Base-by-base conservation (phyloP, 2,888 invertebrate genomes). In the Allygus modestus region DNA sequence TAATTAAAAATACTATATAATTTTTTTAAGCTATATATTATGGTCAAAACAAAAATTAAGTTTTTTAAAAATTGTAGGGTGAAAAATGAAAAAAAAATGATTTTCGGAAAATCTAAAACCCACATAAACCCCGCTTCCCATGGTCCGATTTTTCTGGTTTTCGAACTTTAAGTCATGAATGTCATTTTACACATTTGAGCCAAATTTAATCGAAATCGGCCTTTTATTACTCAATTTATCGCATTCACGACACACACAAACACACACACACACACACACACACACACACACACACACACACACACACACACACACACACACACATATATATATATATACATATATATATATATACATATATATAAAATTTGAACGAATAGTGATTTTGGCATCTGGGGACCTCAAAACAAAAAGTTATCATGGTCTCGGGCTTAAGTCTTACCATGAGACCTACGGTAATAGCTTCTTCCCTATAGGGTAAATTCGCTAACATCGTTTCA, bases 381-480 rank as follows among this genome's bases (percentile, higher is more conserved):
- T 58, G 58, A 20, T 58, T 58, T 58, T 58, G 58, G 58, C 23
- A 4, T 58, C 23, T 58, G 23, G 58, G 20, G 23, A 23, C 58
- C 20, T 23, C 9, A 58, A 58, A 23, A 58, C 9, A 20, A 58
- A 58, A 58, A 58, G n/a, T 7, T 58, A 58, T 17, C 2, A 7
- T 23, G 58, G 58, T 58, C 58, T 20, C 58, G 58, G 58, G 58
- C 58, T 23, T 58, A 58, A 58, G 58, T 58, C 58, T 58, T 58
- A 58, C 58, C 58, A 58, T 58, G 58, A 58, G 58, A 58, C 58
- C 58, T 58, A 58, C 58, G 58, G 58, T 58, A 58, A 58, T 58
- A 58, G 58, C 20, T 58, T 23, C 58, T 58, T 58, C 58, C 58
- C 58, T 58, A 58, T 20, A 58, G 58, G 58, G 51, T 4, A 58